phyloP scores from a whole-genome alignment of 2,888 invertebrate genomes.

The Xestoiulus laeticollis region DNA sequence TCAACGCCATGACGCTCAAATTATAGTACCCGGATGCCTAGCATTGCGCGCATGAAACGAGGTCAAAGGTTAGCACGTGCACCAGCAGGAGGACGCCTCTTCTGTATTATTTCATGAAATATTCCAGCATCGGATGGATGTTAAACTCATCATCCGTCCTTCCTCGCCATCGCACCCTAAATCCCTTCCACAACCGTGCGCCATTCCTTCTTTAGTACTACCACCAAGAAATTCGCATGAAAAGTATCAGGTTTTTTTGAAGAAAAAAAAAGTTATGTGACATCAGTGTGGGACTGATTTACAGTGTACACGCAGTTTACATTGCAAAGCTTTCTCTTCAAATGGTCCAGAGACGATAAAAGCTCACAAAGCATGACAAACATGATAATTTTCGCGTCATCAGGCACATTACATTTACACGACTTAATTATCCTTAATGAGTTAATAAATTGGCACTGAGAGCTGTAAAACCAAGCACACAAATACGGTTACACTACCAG shows the following conservation, averaged over 20 bases:
- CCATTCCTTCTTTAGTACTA: not conserved
- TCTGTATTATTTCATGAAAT: not conserved
- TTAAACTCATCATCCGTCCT: conserved; percentile 21
- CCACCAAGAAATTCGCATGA: not conserved
- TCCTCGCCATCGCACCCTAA: not conserved
- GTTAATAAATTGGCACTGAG: not conserved
- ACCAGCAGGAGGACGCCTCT: not conserved
- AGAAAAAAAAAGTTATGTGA: not conserved
- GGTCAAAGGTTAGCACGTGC: conserved; percentile 14
- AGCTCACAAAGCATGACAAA: not conserved
- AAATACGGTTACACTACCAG: not conserved
- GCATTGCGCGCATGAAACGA: not conserved
- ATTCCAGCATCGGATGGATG: not conserved
- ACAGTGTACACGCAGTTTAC: not conserved
- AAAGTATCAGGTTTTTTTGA: not conserved
- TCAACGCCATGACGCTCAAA: not conserved
- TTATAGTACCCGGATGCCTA: not conserved
- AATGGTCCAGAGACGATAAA: not conserved
- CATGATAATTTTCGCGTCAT: not conserved
- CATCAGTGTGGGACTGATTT: not conserved
- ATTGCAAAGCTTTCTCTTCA: not conserved
- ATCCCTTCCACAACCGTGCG: not conserved
- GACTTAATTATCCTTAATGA: not conserved
- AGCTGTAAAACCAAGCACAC: not conserved
- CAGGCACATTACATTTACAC: not conserved